Percentiles rank a stretch among this genome's conserved stretches.
Evolutionary conservation across 1,140 invertebrate species (phyloP).

Genomic region (Nasonia vitripennis): DNA sequence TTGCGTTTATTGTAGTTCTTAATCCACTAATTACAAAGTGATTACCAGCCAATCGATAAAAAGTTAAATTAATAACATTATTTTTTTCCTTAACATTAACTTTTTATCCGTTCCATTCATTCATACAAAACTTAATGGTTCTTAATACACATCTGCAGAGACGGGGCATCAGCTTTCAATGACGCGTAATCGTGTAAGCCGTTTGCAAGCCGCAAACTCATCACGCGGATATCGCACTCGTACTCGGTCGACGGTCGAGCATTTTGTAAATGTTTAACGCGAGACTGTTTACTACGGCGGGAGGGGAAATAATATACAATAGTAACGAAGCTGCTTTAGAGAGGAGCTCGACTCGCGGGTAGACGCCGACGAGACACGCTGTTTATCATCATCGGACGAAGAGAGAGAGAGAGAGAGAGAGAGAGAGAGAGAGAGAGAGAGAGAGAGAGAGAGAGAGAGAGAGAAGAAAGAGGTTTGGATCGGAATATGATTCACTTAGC

Average conservation of each 20-base stretch:
- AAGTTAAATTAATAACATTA: too few relatives aligned
- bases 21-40: too few relatives aligned
- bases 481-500: conserved; percentile 11
- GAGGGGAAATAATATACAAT: conserved; percentile 34
- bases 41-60: too few relatives aligned
- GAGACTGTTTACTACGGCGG: conserved; percentile 11
- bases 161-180: not conserved
- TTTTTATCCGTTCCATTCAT: too few relatives aligned
- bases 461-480: not conserved
- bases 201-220: conserved; percentile 7
- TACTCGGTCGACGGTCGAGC: not conserved
- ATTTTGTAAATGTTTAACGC: conserved; percentile 27
- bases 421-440: not conserved
- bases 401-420: not conserved
- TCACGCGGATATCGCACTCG: not conserved
- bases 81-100: too few relatives aligned
- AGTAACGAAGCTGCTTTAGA: not conserved
- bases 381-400: conserved; percentile 13
- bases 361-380: conserved; percentile 26
- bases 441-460: not conserved
- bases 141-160: too few relatives aligned
- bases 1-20: too few relatives aligned
- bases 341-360: not conserved
- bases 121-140: too few relatives aligned
- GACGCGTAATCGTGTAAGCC: not conserved